Percentiles rank a stretch among this genome's conserved stretches.
Evolutionary conservation across 1,140 invertebrate genomes (phyloP).

Genomic region (Hestina assimilis): DNA sequence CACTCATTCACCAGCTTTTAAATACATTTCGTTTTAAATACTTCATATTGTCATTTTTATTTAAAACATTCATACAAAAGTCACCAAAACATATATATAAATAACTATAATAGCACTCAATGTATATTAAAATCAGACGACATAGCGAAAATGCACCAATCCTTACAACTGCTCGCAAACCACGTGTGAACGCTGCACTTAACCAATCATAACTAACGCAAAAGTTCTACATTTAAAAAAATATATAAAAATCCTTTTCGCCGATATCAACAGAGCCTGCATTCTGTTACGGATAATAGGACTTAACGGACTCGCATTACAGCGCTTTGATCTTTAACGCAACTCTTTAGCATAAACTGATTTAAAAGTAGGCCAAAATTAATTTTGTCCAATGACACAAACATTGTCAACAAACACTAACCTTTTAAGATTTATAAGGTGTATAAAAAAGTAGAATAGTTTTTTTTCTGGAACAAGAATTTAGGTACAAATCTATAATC

Average conservation of each 20-base stretch:
- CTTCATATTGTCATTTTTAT: neutral
- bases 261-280: constrained; percentile 13
- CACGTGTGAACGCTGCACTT: constrained; percentile 43
- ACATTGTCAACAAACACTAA: constrained; percentile 16
- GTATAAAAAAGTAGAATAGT: too few species aligned
- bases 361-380: constrained; percentile 51
- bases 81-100: constrained; percentile 42
- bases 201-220: constrained; percentile 50
- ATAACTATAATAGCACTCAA: constrained; percentile 32
- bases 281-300: constrained; percentile 13
- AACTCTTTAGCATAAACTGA: constrained; percentile 37
- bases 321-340: constrained; percentile 44
- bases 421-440: too few species aligned
- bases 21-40: constrained; percentile 17
- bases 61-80: constrained; percentile 30
- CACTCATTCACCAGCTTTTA: constrained; percentile 27
- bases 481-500: constrained; percentile 16
- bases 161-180: constrained; percentile 33
- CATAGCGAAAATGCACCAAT: constrained; percentile 41
- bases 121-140: constrained; percentile 44
- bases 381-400: constrained; percentile 51
- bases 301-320: constrained; percentile 6
- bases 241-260: constrained; percentile 14
- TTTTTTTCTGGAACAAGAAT: too few species aligned
- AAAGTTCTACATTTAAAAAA: constrained; percentile 20